Evolutionary conservation across 2,888 invertebrate species (phyloP), one percentile per base, ranked within the genome.

Genomic region (Erpobdella octoculata): DNA sequence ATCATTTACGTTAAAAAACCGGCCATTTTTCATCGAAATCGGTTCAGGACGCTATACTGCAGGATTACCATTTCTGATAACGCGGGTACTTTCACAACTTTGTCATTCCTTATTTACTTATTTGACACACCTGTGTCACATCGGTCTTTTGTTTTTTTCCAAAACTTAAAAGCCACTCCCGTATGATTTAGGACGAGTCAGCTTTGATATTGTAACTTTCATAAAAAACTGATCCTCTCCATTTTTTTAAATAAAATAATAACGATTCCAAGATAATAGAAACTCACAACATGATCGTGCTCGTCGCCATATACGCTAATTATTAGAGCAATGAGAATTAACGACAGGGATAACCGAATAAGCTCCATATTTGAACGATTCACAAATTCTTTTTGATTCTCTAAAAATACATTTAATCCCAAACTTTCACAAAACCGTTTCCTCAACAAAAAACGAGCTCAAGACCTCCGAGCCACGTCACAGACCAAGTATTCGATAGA

Each of bases 261-360:
- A 68, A 68, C 35, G 15, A 48, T 18, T 18, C 25, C 9, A 12
- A 35, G 35, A 59, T 31, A 5, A 15, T 58, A 4, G 28, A 59
- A 59, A 87, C 89, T 88, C 85, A 90, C 90, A 81, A 87, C 84
- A 83, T 91, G 91, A 83, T 87, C 88, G 83, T 91, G 91, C 85
- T 91, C 91, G 82, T 91, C 91, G 67, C 84, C 82, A 69, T 71
- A 36, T 64, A 37, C 41, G 25, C 28, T 48, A 6, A 69, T n/a
- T 31, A 71, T 46, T 38, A 71, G 58, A 21, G 53, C 66, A 66
- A 67, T 28, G 35, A 36, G 37, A 65, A 36, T 31, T 38, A 71
- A n/a, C n/a, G n/a, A 65, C 15, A 71, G 58, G n/a, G 28, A 25
- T n/a, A 35, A 18, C 46, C 28, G 37, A 12, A 36, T 35, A 35